These are phyloP conservation scores for Natrix natrix DNA, from an alignment of 2,797 vertebrate genomes.

Conservation along the genomic window DNA sequence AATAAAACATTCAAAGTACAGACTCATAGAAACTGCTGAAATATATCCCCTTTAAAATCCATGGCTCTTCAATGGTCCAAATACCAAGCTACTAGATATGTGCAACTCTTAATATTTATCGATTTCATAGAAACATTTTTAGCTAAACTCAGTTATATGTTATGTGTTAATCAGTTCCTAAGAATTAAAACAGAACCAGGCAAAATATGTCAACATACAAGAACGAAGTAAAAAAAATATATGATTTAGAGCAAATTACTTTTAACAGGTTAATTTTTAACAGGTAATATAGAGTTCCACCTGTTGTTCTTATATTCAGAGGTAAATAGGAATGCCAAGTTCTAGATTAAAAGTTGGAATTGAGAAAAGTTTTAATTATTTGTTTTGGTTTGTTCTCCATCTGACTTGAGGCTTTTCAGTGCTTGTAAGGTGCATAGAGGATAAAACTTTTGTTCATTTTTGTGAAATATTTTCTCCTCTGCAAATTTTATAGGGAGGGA, in stretches of 20 bases:
- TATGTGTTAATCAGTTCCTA: slow-evolving; percentile 53
- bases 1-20: slow-evolving; percentile 54
- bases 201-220: background rate
- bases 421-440: background rate
- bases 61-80: slow-evolving; percentile 48
- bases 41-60: slow-evolving; percentile 61
- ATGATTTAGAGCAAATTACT: background rate
- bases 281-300: background rate
- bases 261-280: background rate
- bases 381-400: background rate
- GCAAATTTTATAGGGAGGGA: background rate
- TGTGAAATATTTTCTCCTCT: background rate
- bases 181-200: slow-evolving; percentile 43
- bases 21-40: slow-evolving; percentile 62
- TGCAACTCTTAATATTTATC: slow-evolving; percentile 7
- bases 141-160: slow-evolving; percentile 45
- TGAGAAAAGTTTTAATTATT: background rate
- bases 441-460: background rate
- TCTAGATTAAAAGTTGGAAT: background rate
- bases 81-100: slow-evolving; percentile 45
- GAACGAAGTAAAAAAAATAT: background rate
- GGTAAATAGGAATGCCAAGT: background rate
- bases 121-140: slow-evolving; percentile 32
- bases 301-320: background rate
- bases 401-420: background rate